phyloP scores from a whole-genome alignment of 2,888 invertebrate species.

The Desoria tigrina region DNA sequence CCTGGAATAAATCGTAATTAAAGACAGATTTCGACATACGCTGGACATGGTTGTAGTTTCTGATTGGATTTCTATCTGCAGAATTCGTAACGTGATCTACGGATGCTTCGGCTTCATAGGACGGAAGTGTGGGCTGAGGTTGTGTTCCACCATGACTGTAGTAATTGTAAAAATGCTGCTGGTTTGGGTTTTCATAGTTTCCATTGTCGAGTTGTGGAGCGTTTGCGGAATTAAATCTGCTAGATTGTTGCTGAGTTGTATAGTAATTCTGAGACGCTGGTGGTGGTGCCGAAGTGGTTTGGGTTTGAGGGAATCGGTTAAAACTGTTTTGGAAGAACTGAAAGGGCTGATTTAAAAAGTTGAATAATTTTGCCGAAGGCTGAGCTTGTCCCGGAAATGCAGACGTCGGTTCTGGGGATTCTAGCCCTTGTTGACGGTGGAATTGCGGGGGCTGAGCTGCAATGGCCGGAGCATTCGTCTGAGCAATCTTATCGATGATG shows the following conservation, averaged over 20 bases:
- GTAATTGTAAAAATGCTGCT: conserved; percentile 9
- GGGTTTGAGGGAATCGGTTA: conserved; percentile 1
- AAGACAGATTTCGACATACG: too few relatives aligned
- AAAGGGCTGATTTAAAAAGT: conserved; percentile 18
- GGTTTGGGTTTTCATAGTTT: neutral
- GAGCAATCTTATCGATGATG: conserved; percentile 7
- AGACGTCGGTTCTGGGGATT: neutral
- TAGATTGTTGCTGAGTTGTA: neutral
- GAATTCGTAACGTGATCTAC: neutral
- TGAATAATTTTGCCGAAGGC: conserved; percentile 16
- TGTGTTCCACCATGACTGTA: neutral
- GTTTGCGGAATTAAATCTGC: neutral
- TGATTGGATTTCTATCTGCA: neutral
- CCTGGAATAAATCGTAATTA: too few relatives aligned
- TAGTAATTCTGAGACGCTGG: neutral
- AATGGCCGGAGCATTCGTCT: neutral
- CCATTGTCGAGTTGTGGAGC: neutral
- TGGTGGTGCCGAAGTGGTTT: neutral
- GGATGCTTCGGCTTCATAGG: neutral
- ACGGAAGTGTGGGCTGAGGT: neutral
- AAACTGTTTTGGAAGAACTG: conserved; percentile 19
- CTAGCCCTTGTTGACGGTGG: neutral
- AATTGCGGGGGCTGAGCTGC: neutral
- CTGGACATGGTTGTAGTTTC: neutral
- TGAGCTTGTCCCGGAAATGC: conserved; percentile 12